phyloP scores from a whole-genome alignment of 2,113 vertebrate genomes.

The Antechinus flavipes region DNA sequence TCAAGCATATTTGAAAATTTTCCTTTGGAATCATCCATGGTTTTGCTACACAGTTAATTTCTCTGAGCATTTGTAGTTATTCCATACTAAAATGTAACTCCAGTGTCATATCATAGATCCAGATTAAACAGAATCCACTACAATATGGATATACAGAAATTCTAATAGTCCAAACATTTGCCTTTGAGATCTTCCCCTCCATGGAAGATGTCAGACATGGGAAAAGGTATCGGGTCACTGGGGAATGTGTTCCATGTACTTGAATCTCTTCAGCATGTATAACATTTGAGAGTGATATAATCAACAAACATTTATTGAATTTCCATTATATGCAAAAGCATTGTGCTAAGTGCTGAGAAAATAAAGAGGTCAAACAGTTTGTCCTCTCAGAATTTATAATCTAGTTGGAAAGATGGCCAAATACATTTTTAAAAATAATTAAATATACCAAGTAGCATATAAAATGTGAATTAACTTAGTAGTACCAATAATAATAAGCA shows the following conservation, averaged over 20 bases:
- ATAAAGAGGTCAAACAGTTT: neutral
- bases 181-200: neutral
- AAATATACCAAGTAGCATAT: neutral
- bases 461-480: neutral
- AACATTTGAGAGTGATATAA: neutral
- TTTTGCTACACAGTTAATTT: constrained; percentile 4
- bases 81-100: neutral
- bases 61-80: neutral
- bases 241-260: neutral
- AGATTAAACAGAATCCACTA: neutral
- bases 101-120: neutral
- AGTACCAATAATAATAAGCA: neutral
- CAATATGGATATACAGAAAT: constrained; percentile 14
- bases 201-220: constrained; percentile 27
- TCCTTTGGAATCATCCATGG: constrained; percentile 28
- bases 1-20: constrained; percentile 18
- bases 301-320: neutral
- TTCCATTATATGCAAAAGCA: neutral
- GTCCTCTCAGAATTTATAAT: constrained; percentile 4
- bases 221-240: neutral
- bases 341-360: neutral
- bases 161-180: constrained; percentile 35
- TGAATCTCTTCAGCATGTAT: neutral
- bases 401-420: neutral
- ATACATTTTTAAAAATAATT: neutral